A percentile compares a stretch with the other conserved stretches of the same genome.
Conservation (phyloP, 2,888 invertebrate genomes). For the Cheilosia variabilis region DNA sequence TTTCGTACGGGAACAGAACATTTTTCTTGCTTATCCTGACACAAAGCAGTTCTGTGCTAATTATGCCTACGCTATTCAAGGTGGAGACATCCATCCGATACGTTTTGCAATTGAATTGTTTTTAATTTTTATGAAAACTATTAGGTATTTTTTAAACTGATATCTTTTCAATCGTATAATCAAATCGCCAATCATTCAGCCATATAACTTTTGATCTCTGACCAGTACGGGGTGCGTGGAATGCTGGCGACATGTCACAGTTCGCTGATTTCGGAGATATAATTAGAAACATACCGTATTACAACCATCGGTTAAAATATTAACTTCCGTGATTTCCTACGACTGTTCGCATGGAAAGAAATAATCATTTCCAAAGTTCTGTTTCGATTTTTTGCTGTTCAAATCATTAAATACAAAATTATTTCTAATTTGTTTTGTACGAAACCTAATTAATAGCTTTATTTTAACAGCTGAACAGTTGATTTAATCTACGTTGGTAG, state of each 20-base stretch:
- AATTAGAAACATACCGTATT: slow-evolving; percentile 35
- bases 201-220: slow-evolving; percentile 6
- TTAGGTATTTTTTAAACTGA: background rate
- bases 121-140: background rate
- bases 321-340: slow-evolving; percentile 53
- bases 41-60: too few species aligned
- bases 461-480: background rate
- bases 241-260: slow-evolving; percentile 29
- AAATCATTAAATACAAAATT: slow-evolving; percentile 59
- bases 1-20: too few species aligned
- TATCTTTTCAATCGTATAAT: background rate
- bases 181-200: background rate
- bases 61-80: too few species aligned
- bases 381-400: background rate
- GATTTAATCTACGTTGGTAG: background rate
- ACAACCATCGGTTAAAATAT: slow-evolving; percentile 22
- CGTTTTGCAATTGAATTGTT: background rate
- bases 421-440: slow-evolving; percentile 6
- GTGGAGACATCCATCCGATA: background rate
- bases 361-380: background rate
- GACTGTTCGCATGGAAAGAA: background rate
- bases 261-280: slow-evolving; percentile 40
- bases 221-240: slow-evolving; percentile 11
- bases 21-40: too few species aligned
- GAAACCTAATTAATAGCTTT: background rate